Base-by-base conservation (phyloP, 2,888 invertebrate genomes). In the Aromia moschata region DNA sequence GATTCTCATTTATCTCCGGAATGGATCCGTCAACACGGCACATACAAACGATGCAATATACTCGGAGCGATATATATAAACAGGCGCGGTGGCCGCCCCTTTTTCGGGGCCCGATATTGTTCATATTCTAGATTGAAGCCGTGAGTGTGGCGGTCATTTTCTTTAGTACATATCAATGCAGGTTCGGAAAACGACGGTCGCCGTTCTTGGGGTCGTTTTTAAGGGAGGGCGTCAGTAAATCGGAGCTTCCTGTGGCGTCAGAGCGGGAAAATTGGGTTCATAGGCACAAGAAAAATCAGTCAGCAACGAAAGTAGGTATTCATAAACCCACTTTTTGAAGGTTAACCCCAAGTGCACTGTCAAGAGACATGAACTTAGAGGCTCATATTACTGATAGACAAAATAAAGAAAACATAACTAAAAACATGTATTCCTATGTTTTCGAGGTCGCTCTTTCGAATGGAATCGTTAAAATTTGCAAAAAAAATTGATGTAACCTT, bases 1-100 rank as follows among this genome's bases (percentile, higher is more conserved):
- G 56, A 56, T 56, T 58, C 58, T 62, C 62, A 60, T 60, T 62
- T 65, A 57, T 62, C 55, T 56, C 53, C 47, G 38, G 51, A 58
- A 58, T 58, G 58, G 62, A 62, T 56, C 55, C 56, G 58, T 62
- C 58, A 62, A 46, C 55, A 40, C 30, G 40, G 40, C 38, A 55
- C 46, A 40, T 55, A 52, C 52, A 52, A 52, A 52, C 52, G 52
- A 52, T 41, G 41, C 52, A 52, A 52, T 52, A 52, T 52, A 46
- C 41, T 41, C 31, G 30, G 18, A 41, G 31, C 52, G 52, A 52
- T 52, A 52, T 41, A 52, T 41, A 52, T 52, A 52, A 41, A 52
- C 40, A 52, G 40, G 40, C 52, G 17, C 14, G 11, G n/a, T n/a
- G n/a, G n/a, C n/a, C n/a, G n/a, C n/a, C n/a, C n/a, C n/a, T 30